Conservation (phyloP, 1,140 invertebrate genomes). For the Drosophila varians region DNA sequence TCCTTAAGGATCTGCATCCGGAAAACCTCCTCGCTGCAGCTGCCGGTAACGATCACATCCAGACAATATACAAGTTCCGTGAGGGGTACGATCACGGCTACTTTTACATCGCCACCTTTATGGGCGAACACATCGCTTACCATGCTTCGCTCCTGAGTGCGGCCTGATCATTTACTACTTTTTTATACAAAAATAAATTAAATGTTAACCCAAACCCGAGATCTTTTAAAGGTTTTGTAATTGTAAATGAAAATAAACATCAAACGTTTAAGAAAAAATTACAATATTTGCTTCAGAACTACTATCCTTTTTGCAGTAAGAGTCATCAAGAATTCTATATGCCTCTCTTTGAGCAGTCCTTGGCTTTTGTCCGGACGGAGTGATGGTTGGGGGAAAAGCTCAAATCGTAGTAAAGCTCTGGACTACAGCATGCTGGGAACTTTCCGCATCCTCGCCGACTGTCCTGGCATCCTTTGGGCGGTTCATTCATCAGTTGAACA, state of each 20-base stretch:
- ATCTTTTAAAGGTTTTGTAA: background rate
- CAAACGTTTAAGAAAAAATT: no score
- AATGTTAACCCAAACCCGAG: background rate
- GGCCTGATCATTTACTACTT: constrained; percentile 9
- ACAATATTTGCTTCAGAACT: no score
- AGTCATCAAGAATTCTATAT: background rate
- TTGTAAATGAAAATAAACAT: no score
- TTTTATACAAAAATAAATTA: constrained; percentile 17
- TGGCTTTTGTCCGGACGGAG: background rate
- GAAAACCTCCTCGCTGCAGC: constrained; percentile 91
- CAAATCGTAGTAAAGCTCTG: constrained; percentile 52
- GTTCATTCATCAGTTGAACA: constrained; percentile 76
- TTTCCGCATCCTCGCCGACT: constrained; percentile 60
- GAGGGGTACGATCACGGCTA: constrained; percentile 98
- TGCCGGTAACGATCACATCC: constrained; percentile 88
- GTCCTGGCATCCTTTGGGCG: constrained; percentile 55
- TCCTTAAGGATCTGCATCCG: constrained; percentile 93
- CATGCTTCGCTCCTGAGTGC: constrained; percentile 90
- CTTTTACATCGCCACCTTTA: constrained; percentile 96
- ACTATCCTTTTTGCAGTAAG: background rate
- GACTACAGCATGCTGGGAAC: constrained; percentile 55
- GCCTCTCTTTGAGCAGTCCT: background rate
- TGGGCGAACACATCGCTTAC: constrained; percentile 96
- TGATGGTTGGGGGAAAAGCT: constrained; percentile 30
- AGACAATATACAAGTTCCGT: constrained; percentile 90